Conservation (phyloP, 30 jellyfish, hydroid and myxozoan species). For the Turritopsis dohrnii region DNA sequence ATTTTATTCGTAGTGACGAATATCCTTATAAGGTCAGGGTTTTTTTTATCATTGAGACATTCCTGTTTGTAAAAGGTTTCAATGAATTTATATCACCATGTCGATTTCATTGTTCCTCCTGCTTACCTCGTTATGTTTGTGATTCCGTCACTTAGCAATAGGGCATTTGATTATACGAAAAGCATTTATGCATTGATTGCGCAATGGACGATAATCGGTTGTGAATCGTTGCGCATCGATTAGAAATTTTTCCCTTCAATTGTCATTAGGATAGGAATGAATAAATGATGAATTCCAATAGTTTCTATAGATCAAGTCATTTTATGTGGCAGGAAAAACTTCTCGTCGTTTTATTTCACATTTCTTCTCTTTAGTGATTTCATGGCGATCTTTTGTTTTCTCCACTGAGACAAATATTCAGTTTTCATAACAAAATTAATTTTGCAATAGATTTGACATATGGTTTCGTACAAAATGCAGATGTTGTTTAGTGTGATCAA, state of each 20-base stretch:
- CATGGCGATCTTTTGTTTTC: neutral
- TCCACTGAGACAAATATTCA: neutral
- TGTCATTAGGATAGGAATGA: too few species aligned
- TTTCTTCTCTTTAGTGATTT: too few species aligned
- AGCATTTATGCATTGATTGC: neutral
- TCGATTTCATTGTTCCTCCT: neutral
- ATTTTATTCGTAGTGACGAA: neutral
- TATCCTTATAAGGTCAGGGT: too few species aligned
- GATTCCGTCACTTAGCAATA: neutral
- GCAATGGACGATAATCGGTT: neutral
- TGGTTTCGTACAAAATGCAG: neutral
- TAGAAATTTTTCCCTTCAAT: neutral
- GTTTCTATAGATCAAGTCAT: neutral
- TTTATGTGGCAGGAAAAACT: neutral
- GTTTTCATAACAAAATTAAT: neutral
- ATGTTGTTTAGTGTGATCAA: neutral
- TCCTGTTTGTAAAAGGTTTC: neutral
- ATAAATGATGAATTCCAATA: too few species aligned
- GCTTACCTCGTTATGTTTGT: neutral
- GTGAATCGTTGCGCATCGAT: neutral
- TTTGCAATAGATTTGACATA: neutral
- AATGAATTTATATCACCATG: neutral
- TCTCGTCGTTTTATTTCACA: neutral
- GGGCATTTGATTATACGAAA: neutral
- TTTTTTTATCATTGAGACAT: too few species aligned